phyloP scores from a whole-genome alignment of 2,888 invertebrate species.

The Octonoba sinensis region DNA sequence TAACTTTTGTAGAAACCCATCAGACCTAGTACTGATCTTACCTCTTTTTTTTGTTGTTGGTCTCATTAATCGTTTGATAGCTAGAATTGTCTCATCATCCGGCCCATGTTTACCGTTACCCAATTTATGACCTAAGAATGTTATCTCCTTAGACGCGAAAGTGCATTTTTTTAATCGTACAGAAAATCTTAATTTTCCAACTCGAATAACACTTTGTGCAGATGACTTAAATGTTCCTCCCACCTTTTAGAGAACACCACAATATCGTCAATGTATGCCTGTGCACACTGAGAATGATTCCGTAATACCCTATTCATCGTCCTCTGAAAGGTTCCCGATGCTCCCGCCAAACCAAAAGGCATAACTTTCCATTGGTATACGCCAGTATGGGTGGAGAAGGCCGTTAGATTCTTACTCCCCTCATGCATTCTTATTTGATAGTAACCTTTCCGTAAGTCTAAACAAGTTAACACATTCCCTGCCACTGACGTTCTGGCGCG shows the following conservation, averaged over 20 bases:
- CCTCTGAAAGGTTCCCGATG: not conserved
- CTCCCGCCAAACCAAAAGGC: slow-evolving; percentile 4
- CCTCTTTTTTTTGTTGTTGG: slow-evolving; percentile 14
- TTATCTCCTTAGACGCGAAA: not conserved
- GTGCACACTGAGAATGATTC: not conserved
- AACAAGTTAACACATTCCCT: no score
- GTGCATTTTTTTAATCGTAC: no score
- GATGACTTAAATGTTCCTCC: not conserved
- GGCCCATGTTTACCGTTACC: not conserved
- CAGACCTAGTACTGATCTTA: not conserved
- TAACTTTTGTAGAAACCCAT: slow-evolving; percentile 11
- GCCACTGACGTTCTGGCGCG: no score
- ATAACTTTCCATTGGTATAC: not conserved
- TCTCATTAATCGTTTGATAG: no score
- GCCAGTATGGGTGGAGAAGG: no score
- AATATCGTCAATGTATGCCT: not conserved
- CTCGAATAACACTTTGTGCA: not conserved
- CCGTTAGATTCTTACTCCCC: not conserved
- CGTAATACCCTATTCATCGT: not conserved
- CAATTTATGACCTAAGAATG: no score
- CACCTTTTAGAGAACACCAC: not conserved
- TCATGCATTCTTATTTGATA: not conserved
- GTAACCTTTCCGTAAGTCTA: not conserved
- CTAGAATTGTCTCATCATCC: not conserved
- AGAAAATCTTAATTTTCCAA: not conserved